Conservation (phyloP, 2,113 vertebrate genomes). For the Manacus vitellinus region DNA sequence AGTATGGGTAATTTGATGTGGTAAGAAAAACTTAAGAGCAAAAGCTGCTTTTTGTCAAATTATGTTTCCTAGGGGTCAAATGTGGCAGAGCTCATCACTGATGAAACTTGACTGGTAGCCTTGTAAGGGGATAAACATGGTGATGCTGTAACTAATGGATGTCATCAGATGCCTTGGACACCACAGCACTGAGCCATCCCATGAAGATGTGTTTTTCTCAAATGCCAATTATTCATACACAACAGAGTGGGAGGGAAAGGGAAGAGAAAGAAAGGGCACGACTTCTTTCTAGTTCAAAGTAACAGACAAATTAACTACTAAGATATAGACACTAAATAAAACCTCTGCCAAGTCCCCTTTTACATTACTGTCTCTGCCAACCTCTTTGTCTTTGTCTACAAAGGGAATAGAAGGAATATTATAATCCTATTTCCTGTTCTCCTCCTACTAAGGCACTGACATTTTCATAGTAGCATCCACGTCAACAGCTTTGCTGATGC, state of each 20-base stretch:
- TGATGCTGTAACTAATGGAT: background rate
- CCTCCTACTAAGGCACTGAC: background rate
- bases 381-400: background rate
- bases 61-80: background rate
- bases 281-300: background rate
- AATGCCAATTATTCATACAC: background rate
- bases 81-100: background rate
- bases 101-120: background rate
- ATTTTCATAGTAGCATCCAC: background rate
- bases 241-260: background rate
- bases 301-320: background rate
- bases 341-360: background rate
- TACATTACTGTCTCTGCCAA: background rate
- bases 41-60: background rate
- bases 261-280: background rate
- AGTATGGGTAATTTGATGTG: background rate
- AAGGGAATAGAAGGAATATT: background rate
- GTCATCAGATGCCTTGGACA: background rate
- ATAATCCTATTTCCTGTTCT: background rate
- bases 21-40: background rate
- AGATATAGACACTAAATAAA: background rate
- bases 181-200: background rate
- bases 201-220: background rate
- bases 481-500: constrained; percentile 28
- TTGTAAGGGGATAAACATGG: background rate